These are phyloP conservation scores for Noturus placidus DNA, from an alignment of 2,113 vertebrate genomes.

Conservation along the genomic window DNA sequence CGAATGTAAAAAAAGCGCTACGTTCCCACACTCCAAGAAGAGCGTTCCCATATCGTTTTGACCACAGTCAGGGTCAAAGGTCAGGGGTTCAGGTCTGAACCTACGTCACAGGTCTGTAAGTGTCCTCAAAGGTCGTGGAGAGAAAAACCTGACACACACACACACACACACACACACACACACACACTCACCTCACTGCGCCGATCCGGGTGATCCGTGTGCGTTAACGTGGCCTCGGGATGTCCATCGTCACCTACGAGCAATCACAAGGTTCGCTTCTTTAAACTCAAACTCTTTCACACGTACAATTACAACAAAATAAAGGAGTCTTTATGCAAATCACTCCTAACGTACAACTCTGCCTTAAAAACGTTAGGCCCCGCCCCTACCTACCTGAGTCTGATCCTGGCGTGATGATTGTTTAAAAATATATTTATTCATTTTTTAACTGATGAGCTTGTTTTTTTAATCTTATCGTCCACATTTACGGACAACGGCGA, in stretches of 20 bases:
- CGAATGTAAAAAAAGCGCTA: neutral
- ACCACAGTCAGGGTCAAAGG: conserved; percentile 39
- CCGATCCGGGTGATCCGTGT: conserved; percentile 1
- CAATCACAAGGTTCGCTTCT: neutral
- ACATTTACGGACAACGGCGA: neutral
- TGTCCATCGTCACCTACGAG: conserved; percentile 19
- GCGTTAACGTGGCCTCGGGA: neutral
- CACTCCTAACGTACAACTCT: neutral
- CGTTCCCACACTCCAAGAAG: neutral
- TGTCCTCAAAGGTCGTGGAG: neutral
- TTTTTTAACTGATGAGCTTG: neutral
- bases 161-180: too few relatives aligned
- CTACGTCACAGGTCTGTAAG: conserved; percentile 31
- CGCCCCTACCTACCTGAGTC: neutral
- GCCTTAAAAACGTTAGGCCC: neutral
- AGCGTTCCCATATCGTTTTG: conserved; percentile 53
- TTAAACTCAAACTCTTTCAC: neutral
- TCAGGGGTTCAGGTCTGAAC: conserved; percentile 19
- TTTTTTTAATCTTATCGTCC: neutral
- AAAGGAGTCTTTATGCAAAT: neutral
- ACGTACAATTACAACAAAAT: neutral
- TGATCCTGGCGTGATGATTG: neutral
- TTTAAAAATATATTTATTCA: neutral
- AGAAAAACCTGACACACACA: too few relatives aligned
- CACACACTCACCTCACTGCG: conserved; percentile 38